Conservation (phyloP, 1,140 invertebrate species). For the Harlomillsia oculata region DNA sequence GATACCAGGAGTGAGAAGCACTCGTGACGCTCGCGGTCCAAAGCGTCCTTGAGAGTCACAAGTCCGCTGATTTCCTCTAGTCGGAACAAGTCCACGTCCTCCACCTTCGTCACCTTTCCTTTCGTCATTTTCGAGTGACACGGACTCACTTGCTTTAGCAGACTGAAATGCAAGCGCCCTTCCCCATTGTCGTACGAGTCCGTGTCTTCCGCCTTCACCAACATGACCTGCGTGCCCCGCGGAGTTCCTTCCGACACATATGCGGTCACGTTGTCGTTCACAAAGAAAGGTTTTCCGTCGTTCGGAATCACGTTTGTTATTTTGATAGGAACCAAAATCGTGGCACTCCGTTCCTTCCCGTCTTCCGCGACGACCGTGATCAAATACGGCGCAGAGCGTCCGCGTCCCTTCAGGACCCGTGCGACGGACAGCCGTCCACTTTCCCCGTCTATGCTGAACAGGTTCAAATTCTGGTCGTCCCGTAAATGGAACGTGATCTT, state of each 20-base stretch:
- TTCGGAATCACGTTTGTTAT: constrained; percentile 73
- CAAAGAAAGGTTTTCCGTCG: constrained; percentile 66
- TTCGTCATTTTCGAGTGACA: constrained; percentile 33
- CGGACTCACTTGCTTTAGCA: constrained; percentile 31
- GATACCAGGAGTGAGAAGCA: constrained; percentile 64
- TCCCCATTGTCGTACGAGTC: constrained; percentile 42
- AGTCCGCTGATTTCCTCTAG: constrained; percentile 53
- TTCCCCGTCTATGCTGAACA: constrained; percentile 56
- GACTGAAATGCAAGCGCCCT: constrained; percentile 19
- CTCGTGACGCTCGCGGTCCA: constrained; percentile 62
- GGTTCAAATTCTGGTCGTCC: constrained; percentile 41
- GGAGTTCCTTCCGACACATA: constrained; percentile 52
- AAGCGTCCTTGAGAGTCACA: constrained; percentile 54
- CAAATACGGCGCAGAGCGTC: constrained; percentile 61
- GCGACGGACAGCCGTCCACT: constrained; percentile 58
- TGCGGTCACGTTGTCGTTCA: constrained; percentile 24
- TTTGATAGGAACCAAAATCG: constrained; percentile 55
- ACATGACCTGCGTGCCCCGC: constrained; percentile 61
- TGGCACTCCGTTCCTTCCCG: constrained; percentile 47
- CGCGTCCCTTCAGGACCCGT: constrained; percentile 59
- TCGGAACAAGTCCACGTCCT: constrained; percentile 29
- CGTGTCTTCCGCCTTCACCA: constrained; percentile 66
- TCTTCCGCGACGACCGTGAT: constrained; percentile 60
- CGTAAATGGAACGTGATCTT: constrained; percentile 34
- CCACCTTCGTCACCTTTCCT: constrained; percentile 18